Evolutionary conservation across 2,888 invertebrate genomes (phyloP).

Genomic region (Pherbina coryleti): DNA sequence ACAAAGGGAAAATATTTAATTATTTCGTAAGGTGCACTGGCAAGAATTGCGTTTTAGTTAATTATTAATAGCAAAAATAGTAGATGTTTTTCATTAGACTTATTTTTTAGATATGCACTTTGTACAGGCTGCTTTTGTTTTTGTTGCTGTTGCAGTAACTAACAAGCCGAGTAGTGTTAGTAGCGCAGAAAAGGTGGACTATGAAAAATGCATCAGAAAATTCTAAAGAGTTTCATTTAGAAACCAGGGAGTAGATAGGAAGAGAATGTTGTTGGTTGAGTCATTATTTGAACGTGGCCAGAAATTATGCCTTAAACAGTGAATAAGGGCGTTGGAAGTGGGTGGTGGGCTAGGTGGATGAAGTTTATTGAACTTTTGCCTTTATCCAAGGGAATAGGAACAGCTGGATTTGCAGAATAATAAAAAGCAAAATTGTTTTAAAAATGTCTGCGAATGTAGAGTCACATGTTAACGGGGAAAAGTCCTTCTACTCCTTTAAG

Average conservation of each 20-base stretch:
- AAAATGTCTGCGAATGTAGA: too few species aligned
- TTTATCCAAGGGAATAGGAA: background rate
- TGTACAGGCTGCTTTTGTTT: background rate
- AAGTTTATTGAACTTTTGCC: background rate
- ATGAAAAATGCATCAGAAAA: slow-evolving; percentile 11
- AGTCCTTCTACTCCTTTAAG: background rate
- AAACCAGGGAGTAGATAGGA: background rate
- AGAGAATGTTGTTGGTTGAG: background rate
- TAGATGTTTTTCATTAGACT: too few species aligned
- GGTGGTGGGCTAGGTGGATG: background rate
- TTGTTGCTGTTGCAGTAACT: background rate
- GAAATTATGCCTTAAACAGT: background rate
- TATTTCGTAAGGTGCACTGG: too few species aligned
- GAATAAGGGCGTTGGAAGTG: background rate
- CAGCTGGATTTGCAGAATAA: too few species aligned
- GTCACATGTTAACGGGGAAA: too few species aligned
- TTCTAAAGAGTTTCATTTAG: background rate
- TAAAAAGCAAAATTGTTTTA: too few species aligned
- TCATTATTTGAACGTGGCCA: background rate
- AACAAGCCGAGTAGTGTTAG: background rate
- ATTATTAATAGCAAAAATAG: too few species aligned
- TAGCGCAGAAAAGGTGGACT: background rate
- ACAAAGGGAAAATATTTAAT: too few species aligned
- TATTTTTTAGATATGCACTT: background rate
- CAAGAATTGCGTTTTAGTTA: too few species aligned